Evolutionary conservation across 2,113 vertebrate genomes (phyloP).

Genomic region (Sphaerodactylus townsendi): DNA sequence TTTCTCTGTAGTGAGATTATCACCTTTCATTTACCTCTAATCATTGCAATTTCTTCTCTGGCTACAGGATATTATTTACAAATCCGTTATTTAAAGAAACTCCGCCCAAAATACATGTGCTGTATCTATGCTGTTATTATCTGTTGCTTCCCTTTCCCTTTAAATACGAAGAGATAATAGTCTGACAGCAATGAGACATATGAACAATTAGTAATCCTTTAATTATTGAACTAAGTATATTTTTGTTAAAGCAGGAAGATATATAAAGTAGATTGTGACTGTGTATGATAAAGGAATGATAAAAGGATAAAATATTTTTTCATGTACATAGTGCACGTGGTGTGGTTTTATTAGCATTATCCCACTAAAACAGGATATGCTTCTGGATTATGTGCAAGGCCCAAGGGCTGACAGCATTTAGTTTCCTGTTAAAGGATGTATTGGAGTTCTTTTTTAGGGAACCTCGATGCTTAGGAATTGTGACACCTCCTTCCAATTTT

Average conservation of each 20-base stretch:
- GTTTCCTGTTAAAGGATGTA: not conserved
- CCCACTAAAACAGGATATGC: not conserved
- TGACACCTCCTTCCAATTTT: too few relatives aligned
- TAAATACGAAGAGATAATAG: too few relatives aligned
- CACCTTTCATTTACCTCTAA: too few relatives aligned
- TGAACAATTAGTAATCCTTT: not conserved
- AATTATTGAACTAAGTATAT: not conserved
- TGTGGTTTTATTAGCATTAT: not conserved
- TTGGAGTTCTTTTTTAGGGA: not conserved
- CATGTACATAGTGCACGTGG: not conserved
- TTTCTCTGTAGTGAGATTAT: too few relatives aligned
- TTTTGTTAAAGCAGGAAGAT: not conserved
- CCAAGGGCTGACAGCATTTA: not conserved
- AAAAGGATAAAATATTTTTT: not conserved
- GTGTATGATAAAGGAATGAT: not conserved
- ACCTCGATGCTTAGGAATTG: too few relatives aligned
- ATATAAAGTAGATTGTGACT: not conserved
- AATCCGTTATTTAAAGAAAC: too few relatives aligned
- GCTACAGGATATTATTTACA: too few relatives aligned
- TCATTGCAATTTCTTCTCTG: too few relatives aligned
- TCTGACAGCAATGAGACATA: too few relatives aligned
- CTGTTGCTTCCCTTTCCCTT: too few relatives aligned
- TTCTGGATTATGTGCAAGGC: not conserved
- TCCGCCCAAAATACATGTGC: too few relatives aligned
- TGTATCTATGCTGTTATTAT: too few relatives aligned